Percentiles rank a stretch among this genome's conserved stretches.
Conservation (phyloP, 2,888 invertebrate species). For the Troilus luridus region DNA sequence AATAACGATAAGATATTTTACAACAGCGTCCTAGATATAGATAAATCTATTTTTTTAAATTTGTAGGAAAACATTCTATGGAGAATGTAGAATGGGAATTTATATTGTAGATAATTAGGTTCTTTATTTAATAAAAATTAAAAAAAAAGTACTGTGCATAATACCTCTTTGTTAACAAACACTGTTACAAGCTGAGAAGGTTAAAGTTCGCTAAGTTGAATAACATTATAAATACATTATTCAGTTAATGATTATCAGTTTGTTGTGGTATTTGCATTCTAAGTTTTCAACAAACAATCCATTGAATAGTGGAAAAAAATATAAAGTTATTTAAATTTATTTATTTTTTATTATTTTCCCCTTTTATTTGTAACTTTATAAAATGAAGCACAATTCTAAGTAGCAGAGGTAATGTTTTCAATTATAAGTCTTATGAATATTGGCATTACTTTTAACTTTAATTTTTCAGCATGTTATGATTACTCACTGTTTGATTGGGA, state of each 20-base stretch:
- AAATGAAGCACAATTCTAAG: conserved; percentile 30
- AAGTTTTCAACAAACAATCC: background rate
- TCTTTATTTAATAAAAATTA: too few relatives aligned
- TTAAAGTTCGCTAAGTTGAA: conserved; percentile 7
- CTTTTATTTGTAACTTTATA: background rate
- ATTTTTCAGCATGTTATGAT: conserved; percentile 1
- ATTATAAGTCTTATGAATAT: conserved; percentile 17
- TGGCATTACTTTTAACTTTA: background rate
- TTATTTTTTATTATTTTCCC: conserved; percentile 2
- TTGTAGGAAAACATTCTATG: too few relatives aligned
- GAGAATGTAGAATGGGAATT: too few relatives aligned
- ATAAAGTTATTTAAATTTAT: background rate
- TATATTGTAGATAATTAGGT: too few relatives aligned
- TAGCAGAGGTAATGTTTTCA: conserved; percentile 33
- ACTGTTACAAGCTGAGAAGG: background rate
- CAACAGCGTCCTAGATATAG: too few relatives aligned
- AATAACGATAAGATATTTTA: too few relatives aligned
- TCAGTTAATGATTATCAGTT: background rate
- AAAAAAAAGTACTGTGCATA: too few relatives aligned
- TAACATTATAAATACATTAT: background rate
- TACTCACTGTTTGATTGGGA: background rate
- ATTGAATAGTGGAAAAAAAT: background rate
- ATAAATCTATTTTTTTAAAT: too few relatives aligned
- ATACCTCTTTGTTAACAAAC: background rate
- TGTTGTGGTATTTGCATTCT: background rate